phyloP scores from a whole-genome alignment of 2,888 invertebrate genomes.

The Entomobrya proxima region DNA sequence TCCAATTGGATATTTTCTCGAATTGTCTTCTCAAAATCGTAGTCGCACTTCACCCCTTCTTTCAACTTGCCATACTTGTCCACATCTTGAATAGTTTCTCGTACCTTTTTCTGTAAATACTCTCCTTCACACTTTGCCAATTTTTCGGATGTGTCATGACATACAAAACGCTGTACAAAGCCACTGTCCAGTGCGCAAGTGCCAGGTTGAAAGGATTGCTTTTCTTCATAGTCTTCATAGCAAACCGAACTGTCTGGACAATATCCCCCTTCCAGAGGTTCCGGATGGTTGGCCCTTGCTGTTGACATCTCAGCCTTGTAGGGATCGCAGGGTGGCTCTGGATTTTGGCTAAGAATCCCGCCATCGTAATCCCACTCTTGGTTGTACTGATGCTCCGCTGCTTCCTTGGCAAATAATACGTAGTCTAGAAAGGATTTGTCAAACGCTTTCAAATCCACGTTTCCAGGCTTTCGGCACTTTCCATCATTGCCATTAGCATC shows the following conservation, averaged over 20 bases:
- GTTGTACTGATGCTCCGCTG: neutral
- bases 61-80: too few species aligned
- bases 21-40: too few species aligned
- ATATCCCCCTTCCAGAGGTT: neutral
- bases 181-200: too few species aligned
- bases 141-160: too few species aligned
- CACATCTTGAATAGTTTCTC: too few species aligned
- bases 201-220: too few species aligned
- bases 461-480: neutral
- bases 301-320: neutral
- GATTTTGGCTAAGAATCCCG: neutral
- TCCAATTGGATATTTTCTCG: too few species aligned
- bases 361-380: neutral
- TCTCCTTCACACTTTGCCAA: too few species aligned
- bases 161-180: too few species aligned
- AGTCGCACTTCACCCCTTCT: too few species aligned
- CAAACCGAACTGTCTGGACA: neutral
- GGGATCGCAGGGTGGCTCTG: neutral
- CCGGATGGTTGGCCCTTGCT: too few species aligned
- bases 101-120: too few species aligned
- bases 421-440: neutral
- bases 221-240: neutral
- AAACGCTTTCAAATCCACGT: neutral
- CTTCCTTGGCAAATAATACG: neutral
- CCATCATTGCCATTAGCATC: neutral